phyloP scores from a whole-genome alignment of 2,797 vertebrate species.

The Phataginus tricuspis region DNA sequence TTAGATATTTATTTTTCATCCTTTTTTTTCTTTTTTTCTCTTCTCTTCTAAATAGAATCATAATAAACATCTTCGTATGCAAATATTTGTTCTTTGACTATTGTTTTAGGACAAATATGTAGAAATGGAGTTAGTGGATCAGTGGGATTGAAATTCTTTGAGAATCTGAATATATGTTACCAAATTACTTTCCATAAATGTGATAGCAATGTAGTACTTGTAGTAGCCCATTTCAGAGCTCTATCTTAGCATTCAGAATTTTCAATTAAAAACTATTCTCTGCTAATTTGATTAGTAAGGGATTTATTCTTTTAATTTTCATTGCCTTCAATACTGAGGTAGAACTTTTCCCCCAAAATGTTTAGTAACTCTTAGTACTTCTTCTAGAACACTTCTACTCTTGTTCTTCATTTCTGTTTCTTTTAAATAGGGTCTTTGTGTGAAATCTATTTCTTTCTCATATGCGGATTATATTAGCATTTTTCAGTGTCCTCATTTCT shows the following conservation, averaged over 20 bases:
- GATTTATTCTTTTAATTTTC: background rate
- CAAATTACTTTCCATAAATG: background rate
- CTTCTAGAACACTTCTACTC: background rate
- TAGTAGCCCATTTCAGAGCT: background rate
- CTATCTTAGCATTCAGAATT: background rate
- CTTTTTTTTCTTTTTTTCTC: background rate
- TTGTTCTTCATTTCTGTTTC: background rate
- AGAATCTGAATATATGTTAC: background rate
- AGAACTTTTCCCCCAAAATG: background rate
- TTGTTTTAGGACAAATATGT: conserved; percentile 7
- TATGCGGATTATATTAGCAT: background rate
- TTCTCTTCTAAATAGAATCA: background rate
- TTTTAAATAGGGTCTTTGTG: background rate
- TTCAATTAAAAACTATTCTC: background rate
- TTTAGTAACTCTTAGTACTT: background rate
- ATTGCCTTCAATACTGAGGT: background rate
- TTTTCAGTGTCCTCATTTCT: background rate
- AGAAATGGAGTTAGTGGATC: background rate
- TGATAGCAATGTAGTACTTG: background rate
- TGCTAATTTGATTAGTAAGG: background rate
- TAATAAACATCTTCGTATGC: background rate
- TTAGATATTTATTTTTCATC: background rate
- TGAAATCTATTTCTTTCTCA: background rate
- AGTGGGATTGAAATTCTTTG: background rate
- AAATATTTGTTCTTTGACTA: background rate